Percentiles rank a stretch among this genome's conserved stretches.
Evolutionary conservation across 1,140 invertebrate species (phyloP).

Genomic region (Drosophila sp.): DNA sequence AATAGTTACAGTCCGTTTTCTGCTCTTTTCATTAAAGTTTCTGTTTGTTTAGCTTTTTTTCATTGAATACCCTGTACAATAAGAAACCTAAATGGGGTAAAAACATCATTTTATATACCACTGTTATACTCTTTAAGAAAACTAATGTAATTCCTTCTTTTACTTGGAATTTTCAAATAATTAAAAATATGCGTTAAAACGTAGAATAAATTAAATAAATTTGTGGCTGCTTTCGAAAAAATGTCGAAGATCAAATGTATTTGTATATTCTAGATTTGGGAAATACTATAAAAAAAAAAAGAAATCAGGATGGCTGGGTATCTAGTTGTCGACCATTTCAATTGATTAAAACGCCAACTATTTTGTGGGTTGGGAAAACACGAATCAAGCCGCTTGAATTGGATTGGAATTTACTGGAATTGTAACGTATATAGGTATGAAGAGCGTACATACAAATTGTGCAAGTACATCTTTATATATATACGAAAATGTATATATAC

Average conservation of each 20-base stretch:
- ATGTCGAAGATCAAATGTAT: too few relatives aligned
- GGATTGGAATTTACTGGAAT: conserved; percentile 73
- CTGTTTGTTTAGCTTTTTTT: conserved; percentile 22
- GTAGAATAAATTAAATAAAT: too few relatives aligned
- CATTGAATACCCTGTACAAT: background rate
- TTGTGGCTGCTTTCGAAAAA: too few relatives aligned
- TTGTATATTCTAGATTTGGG: too few relatives aligned
- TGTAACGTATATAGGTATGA: conserved; percentile 32
- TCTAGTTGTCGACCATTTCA: background rate
- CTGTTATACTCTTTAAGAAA: too few relatives aligned
- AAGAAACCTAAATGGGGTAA: background rate
- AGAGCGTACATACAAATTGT: conserved; percentile 65
- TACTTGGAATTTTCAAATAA: too few relatives aligned
- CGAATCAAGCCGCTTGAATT: conserved; percentile 61
- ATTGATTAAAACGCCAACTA: background rate
- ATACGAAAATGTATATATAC: conserved; percentile 13
- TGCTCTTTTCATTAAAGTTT: conserved; percentile 18
- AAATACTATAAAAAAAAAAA: background rate
- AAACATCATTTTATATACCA: too few relatives aligned
- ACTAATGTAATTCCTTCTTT: too few relatives aligned
- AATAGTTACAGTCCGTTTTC: conserved; percentile 23
- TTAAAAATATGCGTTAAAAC: too few relatives aligned
- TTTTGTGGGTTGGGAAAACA: conserved; percentile 74
- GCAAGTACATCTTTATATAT: conserved; percentile 48
- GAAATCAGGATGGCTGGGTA: background rate